Conservation (phyloP, 2,888 invertebrate species). For the Phengaris arion region DNA sequence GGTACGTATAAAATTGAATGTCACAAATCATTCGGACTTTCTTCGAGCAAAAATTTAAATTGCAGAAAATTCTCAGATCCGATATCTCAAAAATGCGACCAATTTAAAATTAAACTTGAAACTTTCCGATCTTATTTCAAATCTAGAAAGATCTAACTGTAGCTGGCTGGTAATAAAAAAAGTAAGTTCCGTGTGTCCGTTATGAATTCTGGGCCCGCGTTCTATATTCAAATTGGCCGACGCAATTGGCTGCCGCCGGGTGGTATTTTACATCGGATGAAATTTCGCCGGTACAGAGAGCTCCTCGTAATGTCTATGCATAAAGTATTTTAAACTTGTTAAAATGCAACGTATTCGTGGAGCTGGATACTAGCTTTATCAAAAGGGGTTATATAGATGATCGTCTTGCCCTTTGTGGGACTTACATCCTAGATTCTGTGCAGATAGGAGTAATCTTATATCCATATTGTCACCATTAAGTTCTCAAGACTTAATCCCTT, state of each 20-base stretch:
- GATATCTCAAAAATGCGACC: constrained; percentile 24
- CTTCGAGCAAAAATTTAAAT: constrained; percentile 17
- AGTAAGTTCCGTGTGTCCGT: constrained; percentile 69
- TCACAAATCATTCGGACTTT: constrained; percentile 14
- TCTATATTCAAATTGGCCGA: constrained; percentile 76
- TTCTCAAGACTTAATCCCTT: neutral
- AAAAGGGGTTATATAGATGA: constrained; percentile 59
- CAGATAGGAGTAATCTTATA: constrained; percentile 27
- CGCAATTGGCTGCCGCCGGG: constrained; percentile 48
- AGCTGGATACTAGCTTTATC: constrained; percentile 49
- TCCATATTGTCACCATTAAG: neutral
- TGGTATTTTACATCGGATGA: constrained; percentile 57
- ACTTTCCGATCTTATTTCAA: constrained; percentile 18
- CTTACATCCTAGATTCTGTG: constrained; percentile 38
- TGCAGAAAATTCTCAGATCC: constrained; percentile 12
- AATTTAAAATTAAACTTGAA: constrained; percentile 1
- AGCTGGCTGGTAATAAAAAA: constrained; percentile 33
- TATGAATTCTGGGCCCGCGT: constrained; percentile 72
- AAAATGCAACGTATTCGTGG: constrained; percentile 71
- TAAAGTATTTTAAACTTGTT: constrained; percentile 78
- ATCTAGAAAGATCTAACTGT: constrained; percentile 27
- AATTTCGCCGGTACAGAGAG: constrained; percentile 57
- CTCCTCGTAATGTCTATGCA: constrained; percentile 73
- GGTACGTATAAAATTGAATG: neutral
- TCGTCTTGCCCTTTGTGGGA: constrained; percentile 55